Conservation (phyloP, 2,113 vertebrate species). For the Cryptotis parvus region DNA sequence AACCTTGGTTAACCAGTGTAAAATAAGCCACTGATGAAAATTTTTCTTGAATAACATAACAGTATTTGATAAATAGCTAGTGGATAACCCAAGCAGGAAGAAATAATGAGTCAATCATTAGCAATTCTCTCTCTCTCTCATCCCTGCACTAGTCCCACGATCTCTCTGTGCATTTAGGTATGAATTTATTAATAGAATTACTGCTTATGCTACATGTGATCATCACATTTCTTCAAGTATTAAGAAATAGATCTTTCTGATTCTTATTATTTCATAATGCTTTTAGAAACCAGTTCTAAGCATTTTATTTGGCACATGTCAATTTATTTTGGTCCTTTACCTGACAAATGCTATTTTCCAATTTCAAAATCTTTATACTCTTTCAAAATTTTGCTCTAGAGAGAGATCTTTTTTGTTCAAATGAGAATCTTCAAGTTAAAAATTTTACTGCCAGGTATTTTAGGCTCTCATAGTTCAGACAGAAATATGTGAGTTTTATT, state of each 20-base stretch:
- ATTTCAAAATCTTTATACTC: background rate
- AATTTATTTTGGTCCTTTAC: background rate
- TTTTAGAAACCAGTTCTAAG: background rate
- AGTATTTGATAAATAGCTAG: background rate
- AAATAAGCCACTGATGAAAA: background rate
- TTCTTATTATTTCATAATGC: background rate
- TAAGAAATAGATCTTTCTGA: slow-evolving; percentile 17
- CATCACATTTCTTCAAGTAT: slow-evolving; percentile 4
- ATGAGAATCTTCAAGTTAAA: background rate
- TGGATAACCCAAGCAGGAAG: background rate
- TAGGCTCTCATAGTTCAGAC: background rate
- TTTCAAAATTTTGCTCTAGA: background rate
- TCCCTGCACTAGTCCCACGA: no score
- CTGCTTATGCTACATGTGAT: background rate
- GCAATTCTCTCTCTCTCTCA: background rate
- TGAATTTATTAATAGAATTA: background rate
- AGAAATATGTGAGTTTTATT: background rate
- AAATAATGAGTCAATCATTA: background rate
- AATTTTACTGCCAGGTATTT: background rate
- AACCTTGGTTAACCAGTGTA: background rate
- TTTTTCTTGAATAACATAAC: background rate
- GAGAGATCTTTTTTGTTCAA: background rate
- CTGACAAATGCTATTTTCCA: background rate
- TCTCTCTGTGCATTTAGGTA: background rate
- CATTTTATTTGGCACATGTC: background rate